Evolutionary conservation across 2,888 invertebrate species (phyloP), one percentile per base, ranked within the genome.

Genomic region (Saturnia japonica): DNA sequence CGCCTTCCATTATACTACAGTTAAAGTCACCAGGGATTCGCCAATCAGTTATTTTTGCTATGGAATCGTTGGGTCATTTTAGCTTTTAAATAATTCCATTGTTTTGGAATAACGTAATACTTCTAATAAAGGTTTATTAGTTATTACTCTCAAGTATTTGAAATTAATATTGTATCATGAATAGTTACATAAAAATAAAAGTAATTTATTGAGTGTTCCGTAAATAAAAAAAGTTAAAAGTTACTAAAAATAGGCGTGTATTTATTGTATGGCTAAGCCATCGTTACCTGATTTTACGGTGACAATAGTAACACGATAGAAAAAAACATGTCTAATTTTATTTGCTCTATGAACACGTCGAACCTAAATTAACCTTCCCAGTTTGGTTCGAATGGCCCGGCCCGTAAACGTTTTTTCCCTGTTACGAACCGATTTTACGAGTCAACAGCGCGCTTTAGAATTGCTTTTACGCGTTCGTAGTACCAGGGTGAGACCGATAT

Each of bases 371-470:
- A 82, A 72, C 72, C 66, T 66, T 64, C 47, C 66, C 40, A 40
- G 69, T 45, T 66, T 22, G 64, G 66, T 66, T 51, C 78, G 87
- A 87, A 85, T 78, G 82, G 83, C 79, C 82, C 84, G 82, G 83
- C 79, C 82, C 84, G 87, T 88, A 87, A 90, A 88, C 87, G 85
- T 83, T 90, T 64, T 64, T 88, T 85, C 85, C 83, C 85, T 83
- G 78, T 89, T 85, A 80, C 79, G 82, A 84, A 84, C 80, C 85
- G 85, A 89, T 88, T 91, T 90, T 87, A 91, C 86, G 90, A 90
- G 85, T 84, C 82, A 76, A 82, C 82, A 78, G 85, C 16, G 85
- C 84, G 83, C 86, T 90, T 88, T 85, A 83, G 88, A 89, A 89
- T 88, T 85, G 88, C 85, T 83, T 88, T 88, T 88, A 90, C 83